Evolutionary conservation across 2,888 invertebrate species (phyloP).

Genomic region (Polydrusus cervinus): DNA sequence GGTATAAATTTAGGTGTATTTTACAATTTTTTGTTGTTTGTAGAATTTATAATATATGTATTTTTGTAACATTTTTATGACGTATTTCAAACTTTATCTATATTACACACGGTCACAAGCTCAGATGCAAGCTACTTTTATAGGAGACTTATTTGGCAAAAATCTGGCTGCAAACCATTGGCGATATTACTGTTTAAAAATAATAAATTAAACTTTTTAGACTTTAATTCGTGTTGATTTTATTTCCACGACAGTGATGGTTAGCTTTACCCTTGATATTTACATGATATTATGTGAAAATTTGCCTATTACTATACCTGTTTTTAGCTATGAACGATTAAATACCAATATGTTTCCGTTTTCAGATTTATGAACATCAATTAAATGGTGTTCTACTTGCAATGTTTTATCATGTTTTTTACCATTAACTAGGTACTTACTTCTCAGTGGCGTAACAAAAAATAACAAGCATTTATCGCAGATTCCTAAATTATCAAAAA

Average conservation of each 20-base stretch:
- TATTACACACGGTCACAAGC: no score
- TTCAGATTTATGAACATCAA: slow-evolving; percentile 21
- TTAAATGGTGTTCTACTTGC: slow-evolving; percentile 1
- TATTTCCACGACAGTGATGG: slow-evolving; percentile 10
- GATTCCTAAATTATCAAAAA: neutral
- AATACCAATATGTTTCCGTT: slow-evolving; percentile 35
- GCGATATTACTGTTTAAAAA: neutral
- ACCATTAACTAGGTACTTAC: no score
- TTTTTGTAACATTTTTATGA: no score
- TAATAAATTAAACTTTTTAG: neutral
- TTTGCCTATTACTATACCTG: slow-evolving; percentile 37
- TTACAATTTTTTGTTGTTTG: no score
- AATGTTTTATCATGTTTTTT: neutral
- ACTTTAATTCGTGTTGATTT: slow-evolving; percentile 7
- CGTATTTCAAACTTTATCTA: no score
- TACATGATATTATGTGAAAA: slow-evolving; percentile 45
- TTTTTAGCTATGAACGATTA: neutral
- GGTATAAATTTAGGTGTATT: no score
- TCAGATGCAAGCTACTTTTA: no score
- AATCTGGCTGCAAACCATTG: neutral
- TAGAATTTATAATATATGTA: no score
- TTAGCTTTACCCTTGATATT: slow-evolving; percentile 46
- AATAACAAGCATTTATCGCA: neutral
- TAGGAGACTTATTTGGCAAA: no score
- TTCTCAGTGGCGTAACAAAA: neutral